phyloP scores from a whole-genome alignment of 2,888 invertebrate genomes.

The Agrochola lychnidis region DNA sequence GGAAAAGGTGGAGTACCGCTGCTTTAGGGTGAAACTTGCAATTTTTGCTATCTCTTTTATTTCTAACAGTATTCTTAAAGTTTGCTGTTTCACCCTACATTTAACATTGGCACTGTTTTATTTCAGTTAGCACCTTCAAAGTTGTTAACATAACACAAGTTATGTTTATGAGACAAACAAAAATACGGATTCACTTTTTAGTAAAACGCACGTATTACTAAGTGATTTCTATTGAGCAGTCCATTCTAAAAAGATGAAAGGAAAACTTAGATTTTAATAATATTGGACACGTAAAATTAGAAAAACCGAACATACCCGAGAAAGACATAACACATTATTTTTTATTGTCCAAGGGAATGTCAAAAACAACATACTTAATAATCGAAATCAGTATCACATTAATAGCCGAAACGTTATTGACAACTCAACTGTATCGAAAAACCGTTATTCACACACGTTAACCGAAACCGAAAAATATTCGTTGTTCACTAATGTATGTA shows the following conservation, averaged over 20 bases:
- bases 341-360: constrained; percentile 82
- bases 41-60: constrained; percentile 34
- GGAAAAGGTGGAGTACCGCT: constrained; percentile 43
- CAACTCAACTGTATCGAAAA: constrained; percentile 22
- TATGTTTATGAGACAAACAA: constrained; percentile 11
- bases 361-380: constrained; percentile 56
- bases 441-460: constrained; percentile 18
- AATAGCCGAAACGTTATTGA: constrained; percentile 34
- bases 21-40: constrained; percentile 29
- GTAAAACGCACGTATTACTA: constrained; percentile 5
- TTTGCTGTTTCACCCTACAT: constrained; percentile 44
- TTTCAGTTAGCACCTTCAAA: constrained; percentile 76
- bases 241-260: background rate
- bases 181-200: constrained; percentile 9
- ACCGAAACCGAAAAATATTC: constrained; percentile 25
- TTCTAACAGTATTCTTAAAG: constrained; percentile 1
- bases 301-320: constrained; percentile 70
- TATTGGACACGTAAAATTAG: constrained; percentile 28
- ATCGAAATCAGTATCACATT: constrained; percentile 67
- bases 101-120: constrained; percentile 78
- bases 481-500: constrained; percentile 30
- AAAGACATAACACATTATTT: constrained; percentile 76
- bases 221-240: constrained; percentile 32
- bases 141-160: constrained; percentile 40
- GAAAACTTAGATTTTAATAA: constrained; percentile 10